Evolutionary conservation across 2,888 invertebrate species (phyloP).

Genomic region (Agonum fuliginosum): DNA sequence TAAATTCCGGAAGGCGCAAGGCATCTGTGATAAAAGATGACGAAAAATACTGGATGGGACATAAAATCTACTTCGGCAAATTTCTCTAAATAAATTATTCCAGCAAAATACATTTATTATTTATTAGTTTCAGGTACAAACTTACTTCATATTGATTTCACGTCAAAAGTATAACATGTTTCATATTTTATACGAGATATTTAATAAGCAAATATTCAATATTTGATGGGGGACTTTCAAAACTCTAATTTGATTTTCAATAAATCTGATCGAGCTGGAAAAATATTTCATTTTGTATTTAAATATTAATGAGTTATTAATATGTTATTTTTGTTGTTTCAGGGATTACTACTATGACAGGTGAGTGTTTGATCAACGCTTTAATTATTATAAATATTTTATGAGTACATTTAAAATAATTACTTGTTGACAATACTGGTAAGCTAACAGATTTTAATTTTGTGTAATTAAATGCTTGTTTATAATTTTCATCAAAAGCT

Average conservation of each 20-base stretch:
- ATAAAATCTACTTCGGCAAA: constrained; percentile 24
- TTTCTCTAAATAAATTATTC: constrained; percentile 26
- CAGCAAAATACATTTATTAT: constrained; percentile 22
- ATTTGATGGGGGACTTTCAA: not conserved
- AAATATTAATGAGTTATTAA: no score
- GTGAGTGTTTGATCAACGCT: constrained; percentile 33
- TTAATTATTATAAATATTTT: not conserved
- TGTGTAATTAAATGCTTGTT: not conserved
- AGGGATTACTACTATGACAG: constrained; percentile 57
- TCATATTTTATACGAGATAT: constrained; percentile 13
- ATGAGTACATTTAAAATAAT: constrained; percentile 10
- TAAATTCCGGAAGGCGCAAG: constrained; percentile 47
- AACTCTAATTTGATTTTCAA: not conserved
- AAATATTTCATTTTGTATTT: not conserved
- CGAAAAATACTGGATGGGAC: not conserved
- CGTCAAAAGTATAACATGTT: not conserved
- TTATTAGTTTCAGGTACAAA: constrained; percentile 20
- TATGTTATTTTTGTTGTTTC: constrained; percentile 45
- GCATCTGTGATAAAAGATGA: constrained; percentile 19
- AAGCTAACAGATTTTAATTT: not conserved
- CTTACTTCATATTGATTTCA: constrained; percentile 7
- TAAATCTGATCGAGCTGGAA: not conserved
- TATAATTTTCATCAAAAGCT: constrained; percentile 5
- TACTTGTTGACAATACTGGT: not conserved
- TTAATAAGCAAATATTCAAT: not conserved